Conservation (phyloP, 2,888 invertebrate genomes). For the Psylliodes chrysocephalus region DNA sequence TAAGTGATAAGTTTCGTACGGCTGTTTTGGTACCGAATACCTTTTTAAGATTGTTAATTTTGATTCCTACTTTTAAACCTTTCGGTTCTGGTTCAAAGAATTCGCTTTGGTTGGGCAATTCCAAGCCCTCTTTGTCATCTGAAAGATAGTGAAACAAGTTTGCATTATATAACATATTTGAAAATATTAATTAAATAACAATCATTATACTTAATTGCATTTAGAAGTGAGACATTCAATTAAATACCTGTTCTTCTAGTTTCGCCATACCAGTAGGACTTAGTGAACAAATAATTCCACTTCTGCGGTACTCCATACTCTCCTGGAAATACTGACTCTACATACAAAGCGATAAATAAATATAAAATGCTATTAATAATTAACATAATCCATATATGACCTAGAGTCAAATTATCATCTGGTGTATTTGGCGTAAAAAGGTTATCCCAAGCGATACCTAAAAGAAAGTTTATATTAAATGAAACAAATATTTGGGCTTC, state of each 20-base stretch:
- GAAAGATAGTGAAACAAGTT: not conserved
- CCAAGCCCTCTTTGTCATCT: not conserved
- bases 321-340: conserved; percentile 89
- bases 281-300: conserved; percentile 82
- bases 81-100: conserved; percentile 67
- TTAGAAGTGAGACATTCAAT: not conserved
- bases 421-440: conserved; percentile 72
- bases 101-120: conserved; percentile 60
- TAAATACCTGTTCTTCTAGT: conserved; percentile 59
- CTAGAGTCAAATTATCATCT: conserved; percentile 76
- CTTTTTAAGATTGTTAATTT: conserved; percentile 71
- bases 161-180: too few relatives aligned
- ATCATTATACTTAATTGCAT: not conserved
- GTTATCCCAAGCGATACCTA: conserved; percentile 73
- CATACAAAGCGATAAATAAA: conserved; percentile 80
- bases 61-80: conserved; percentile 65
- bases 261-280: conserved; percentile 67
- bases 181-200: too few relatives aligned
- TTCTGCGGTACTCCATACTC: conserved; percentile 84
- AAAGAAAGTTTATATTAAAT: conserved; percentile 26
- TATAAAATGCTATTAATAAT: conserved; percentile 76
- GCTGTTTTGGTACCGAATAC: conserved; percentile 69
- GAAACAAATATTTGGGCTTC: too few relatives aligned
- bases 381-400: conserved; percentile 78
- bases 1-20: conserved; percentile 76